Conservation (phyloP, 2,797 vertebrate species). For the Cyprinella venusta region DNA sequence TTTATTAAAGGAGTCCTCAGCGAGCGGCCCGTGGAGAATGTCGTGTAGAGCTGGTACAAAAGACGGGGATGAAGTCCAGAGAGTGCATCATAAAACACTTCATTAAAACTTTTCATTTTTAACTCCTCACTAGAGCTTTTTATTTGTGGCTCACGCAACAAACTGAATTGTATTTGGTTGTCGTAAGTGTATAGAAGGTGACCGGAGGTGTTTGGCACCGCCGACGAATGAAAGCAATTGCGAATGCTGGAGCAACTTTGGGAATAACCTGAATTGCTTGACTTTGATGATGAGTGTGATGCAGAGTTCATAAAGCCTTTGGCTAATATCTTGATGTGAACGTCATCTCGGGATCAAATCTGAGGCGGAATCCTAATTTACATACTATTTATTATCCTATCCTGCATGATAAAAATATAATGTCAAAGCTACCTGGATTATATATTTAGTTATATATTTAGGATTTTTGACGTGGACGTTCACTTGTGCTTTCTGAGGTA, state of each 20-base stretch:
- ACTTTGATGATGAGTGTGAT: slow-evolving; percentile 27
- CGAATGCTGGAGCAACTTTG: slow-evolving; percentile 6
- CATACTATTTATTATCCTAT: background rate
- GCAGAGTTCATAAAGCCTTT: slow-evolving; percentile 1
- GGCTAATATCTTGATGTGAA: slow-evolving; percentile 1
- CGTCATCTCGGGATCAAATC: background rate
- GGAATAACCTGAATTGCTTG: slow-evolving; percentile 24
- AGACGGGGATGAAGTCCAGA: slow-evolving; percentile 48
- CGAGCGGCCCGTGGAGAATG: slow-evolving; percentile 59
- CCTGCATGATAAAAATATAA: background rate
- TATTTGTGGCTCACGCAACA: slow-evolving; percentile 38
- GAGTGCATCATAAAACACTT: slow-evolving; percentile 58
- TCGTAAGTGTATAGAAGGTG: slow-evolving; percentile 46
- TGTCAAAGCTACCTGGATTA: background rate
- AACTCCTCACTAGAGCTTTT: slow-evolving; percentile 34
- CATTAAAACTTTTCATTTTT: slow-evolving; percentile 49
- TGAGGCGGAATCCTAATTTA: background rate
- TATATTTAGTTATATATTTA: background rate
- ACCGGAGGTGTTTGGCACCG: background rate
- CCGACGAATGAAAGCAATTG: slow-evolving; percentile 6
- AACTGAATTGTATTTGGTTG: slow-evolving; percentile 53
- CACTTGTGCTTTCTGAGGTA: background rate
- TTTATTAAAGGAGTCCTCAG: slow-evolving; percentile 83
- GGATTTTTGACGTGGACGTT: background rate
- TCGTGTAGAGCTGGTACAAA: slow-evolving; percentile 72